These are phyloP conservation scores for Nebria brevicollis DNA, from an alignment of 2,888 invertebrate species.

Conservation along the genomic window DNA sequence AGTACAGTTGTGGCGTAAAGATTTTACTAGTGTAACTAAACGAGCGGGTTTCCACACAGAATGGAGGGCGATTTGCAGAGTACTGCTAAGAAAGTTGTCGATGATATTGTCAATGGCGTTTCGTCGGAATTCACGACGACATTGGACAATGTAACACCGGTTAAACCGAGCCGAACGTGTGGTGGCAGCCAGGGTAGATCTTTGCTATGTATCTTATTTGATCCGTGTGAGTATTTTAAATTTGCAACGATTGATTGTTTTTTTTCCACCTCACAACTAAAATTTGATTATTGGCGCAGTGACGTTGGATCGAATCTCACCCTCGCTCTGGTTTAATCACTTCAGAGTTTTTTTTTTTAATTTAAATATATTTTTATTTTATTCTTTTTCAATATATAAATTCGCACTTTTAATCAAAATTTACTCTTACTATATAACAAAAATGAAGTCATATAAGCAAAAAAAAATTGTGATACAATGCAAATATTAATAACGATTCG, in stretches of 20 bases:
- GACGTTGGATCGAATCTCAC: too few species aligned
- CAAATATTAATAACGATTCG: neutral
- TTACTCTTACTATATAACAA: too few species aligned
- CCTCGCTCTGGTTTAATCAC: too few species aligned
- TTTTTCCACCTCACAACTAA: neutral
- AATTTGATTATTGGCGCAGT: constrained; percentile 3
- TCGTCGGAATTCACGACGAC: constrained; percentile 53
- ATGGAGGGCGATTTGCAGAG: constrained; percentile 54
- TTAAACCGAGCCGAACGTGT: constrained; percentile 33
- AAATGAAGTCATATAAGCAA: too few species aligned
- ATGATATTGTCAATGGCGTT: constrained; percentile 59
- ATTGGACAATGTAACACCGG: constrained; percentile 30
- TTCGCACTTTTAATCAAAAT: too few species aligned
- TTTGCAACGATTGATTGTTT: neutral
- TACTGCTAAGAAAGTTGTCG: constrained; percentile 58
- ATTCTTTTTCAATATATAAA: too few species aligned
- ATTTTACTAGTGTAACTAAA: neutral
- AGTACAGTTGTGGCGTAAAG: constrained; percentile 7
- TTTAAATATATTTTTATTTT: too few species aligned
- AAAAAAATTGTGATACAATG: too few species aligned
- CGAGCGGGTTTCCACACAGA: neutral
- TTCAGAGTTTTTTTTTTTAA: too few species aligned
- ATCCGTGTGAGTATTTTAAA: constrained; percentile 63
- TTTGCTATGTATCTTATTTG: constrained; percentile 65
- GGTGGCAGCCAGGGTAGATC: constrained; percentile 55